phyloP scores from a whole-genome alignment of 2,797 vertebrate genomes.

The Linurgus olivaceus region DNA sequence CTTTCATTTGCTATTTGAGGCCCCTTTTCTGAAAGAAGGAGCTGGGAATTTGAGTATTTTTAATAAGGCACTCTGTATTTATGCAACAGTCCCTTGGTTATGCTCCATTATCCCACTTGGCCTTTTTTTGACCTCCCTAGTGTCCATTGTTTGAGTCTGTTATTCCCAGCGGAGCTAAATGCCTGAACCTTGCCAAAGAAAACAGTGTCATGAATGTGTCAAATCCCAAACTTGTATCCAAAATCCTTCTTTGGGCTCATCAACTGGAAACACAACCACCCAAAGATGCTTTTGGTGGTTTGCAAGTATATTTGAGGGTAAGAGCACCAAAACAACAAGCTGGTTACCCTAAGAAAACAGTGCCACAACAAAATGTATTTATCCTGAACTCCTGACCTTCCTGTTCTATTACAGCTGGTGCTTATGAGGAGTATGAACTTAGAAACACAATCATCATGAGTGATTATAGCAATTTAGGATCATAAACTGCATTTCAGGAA shows the following conservation, averaged over 20 bases:
- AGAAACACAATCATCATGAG: neutral
- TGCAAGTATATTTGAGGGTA: neutral
- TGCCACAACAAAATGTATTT: neutral
- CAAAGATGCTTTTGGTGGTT: neutral
- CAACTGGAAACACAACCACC: neutral
- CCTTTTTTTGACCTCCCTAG: conserved; percentile 34
- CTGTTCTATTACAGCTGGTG: neutral
- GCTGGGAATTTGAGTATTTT: neutral
- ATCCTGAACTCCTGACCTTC: neutral
- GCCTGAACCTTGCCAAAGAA: conserved; percentile 21
- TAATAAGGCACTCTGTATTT: conserved; percentile 1
- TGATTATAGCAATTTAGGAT: neutral
- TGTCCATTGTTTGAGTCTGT: conserved; percentile 18
- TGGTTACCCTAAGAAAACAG: neutral
- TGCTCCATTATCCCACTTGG: neutral
- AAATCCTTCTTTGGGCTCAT: neutral
- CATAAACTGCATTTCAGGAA: neutral
- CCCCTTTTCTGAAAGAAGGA: neutral
- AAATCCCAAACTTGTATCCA: neutral
- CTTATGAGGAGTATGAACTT: neutral
- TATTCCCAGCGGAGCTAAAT: conserved; percentile 35
- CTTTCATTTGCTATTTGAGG: conserved; percentile 7
- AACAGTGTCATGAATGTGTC: neutral
- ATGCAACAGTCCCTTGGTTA: neutral
- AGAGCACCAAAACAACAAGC: neutral